Evolutionary conservation across 2,113 vertebrate genomes (phyloP).

Genomic region (Neotoma lepida): DNA sequence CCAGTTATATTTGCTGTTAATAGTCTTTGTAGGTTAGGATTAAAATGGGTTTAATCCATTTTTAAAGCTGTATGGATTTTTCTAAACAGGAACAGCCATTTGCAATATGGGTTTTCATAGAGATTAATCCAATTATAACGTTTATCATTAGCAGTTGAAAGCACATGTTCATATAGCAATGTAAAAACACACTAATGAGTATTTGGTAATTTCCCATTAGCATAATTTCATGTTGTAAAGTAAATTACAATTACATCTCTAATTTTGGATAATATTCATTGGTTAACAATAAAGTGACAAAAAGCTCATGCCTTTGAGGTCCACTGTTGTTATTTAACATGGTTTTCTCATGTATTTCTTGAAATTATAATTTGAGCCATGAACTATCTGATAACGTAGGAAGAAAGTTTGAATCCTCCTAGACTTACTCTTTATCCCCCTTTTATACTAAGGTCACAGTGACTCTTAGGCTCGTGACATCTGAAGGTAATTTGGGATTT

Average conservation of each 20-base stretch:
- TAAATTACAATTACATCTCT: constrained; percentile 88
- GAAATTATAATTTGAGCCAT: constrained; percentile 16
- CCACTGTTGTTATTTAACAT: constrained; percentile 87
- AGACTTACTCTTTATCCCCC: not conserved
- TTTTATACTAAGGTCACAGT: constrained; percentile 70
- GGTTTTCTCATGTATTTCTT: constrained; percentile 68
- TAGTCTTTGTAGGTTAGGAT: constrained; percentile 86
- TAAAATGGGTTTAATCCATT: constrained; percentile 86
- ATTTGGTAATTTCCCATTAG: constrained; percentile 76
- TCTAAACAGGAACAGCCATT: constrained; percentile 84
- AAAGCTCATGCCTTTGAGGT: constrained; percentile 86
- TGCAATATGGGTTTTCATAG: constrained; percentile 82
- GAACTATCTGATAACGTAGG: constrained; percentile 26
- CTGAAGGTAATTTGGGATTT: constrained; percentile 70
- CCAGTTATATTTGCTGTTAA: constrained; percentile 84
- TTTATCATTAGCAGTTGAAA: constrained; percentile 82
- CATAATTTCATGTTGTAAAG: constrained; percentile 89
- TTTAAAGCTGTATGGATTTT: constrained; percentile 85
- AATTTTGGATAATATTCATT: constrained; percentile 90
- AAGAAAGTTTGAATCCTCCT: constrained; percentile 33
- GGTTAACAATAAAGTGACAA: constrained; percentile 93
- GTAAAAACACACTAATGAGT: constrained; percentile 77
- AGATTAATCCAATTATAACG: constrained; percentile 81
- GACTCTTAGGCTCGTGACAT: constrained; percentile 58
- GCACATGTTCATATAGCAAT: constrained; percentile 83